Evolutionary conservation across 2,113 vertebrate genomes (phyloP).

Genomic region (Polypterus bichir): DNA sequence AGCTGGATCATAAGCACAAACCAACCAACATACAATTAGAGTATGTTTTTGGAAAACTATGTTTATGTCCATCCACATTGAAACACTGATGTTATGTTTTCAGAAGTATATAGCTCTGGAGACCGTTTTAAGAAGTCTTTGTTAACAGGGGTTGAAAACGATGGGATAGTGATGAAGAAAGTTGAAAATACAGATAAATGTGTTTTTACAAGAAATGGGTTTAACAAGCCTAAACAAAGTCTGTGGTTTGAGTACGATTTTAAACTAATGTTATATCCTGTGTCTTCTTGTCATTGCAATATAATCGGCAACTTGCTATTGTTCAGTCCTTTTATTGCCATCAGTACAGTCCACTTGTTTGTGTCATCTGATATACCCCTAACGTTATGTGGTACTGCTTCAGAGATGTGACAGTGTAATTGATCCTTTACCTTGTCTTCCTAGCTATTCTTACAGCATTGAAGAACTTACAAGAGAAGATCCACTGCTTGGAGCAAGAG

Average conservation of each 20-base stretch:
- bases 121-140: too few relatives aligned
- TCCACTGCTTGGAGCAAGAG: constrained; percentile 63
- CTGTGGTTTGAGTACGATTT: not conserved
- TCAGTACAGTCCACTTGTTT: not conserved
- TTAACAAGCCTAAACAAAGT: too few relatives aligned
- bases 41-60: too few relatives aligned
- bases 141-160: too few relatives aligned
- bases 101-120: too few relatives aligned
- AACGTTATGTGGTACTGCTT: not conserved
- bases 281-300: not conserved
- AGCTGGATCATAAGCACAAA: too few relatives aligned
- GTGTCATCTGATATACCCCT: not conserved
- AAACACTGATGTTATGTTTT: too few relatives aligned
- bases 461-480: constrained; percentile 67
- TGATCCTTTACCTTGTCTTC: constrained; percentile 15
- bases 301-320: not conserved
- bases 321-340: not conserved
- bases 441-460: constrained; percentile 78
- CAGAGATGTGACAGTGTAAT: constrained; percentile 9
- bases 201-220: too few relatives aligned
- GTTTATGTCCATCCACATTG: too few relatives aligned
- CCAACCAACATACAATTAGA: too few relatives aligned
- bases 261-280: not conserved
- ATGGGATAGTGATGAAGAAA: too few relatives aligned
- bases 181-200: too few relatives aligned